phyloP scores from a whole-genome alignment of 2,888 invertebrate species.

The Himalopsyche japonica region DNA sequence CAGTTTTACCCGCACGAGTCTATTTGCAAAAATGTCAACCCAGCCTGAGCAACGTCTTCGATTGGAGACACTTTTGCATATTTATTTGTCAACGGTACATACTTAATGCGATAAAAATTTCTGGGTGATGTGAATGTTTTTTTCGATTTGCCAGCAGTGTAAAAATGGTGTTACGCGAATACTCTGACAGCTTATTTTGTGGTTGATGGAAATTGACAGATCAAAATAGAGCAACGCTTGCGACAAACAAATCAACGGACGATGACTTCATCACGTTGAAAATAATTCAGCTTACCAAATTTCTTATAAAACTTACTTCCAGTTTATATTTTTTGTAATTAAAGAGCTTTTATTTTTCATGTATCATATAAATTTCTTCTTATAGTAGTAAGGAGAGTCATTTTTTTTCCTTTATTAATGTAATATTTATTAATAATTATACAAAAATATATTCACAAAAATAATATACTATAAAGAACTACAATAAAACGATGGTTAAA shows the following conservation, averaged over 20 bases:
- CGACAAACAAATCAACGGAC: background rate
- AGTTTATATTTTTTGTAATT: too few relatives aligned
- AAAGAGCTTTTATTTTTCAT: too few relatives aligned
- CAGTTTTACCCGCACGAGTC: background rate
- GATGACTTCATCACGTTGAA: too few relatives aligned
- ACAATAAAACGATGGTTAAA: too few relatives aligned
- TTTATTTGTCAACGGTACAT: background rate
- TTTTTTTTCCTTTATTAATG: too few relatives aligned
- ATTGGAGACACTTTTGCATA: constrained; percentile 11
- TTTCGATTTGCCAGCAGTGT: background rate
- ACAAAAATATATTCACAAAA: too few relatives aligned
- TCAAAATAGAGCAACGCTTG: background rate
- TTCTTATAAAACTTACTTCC: too few relatives aligned
- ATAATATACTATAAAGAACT: too few relatives aligned
- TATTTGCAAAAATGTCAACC: constrained; percentile 29
- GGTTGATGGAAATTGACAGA: background rate
- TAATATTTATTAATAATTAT: too few relatives aligned
- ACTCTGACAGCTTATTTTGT: background rate
- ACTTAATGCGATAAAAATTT: background rate
- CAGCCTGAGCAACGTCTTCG: constrained; percentile 19
- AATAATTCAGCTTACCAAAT: too few relatives aligned
- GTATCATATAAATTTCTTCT: too few relatives aligned
- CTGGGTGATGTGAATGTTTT: background rate
- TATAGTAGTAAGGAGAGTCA: too few relatives aligned
- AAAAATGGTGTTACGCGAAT: background rate